These are phyloP conservation scores for Heloderma charlesbogerti DNA, from an alignment of 2,113 vertebrate species.

Conservation along the genomic window DNA sequence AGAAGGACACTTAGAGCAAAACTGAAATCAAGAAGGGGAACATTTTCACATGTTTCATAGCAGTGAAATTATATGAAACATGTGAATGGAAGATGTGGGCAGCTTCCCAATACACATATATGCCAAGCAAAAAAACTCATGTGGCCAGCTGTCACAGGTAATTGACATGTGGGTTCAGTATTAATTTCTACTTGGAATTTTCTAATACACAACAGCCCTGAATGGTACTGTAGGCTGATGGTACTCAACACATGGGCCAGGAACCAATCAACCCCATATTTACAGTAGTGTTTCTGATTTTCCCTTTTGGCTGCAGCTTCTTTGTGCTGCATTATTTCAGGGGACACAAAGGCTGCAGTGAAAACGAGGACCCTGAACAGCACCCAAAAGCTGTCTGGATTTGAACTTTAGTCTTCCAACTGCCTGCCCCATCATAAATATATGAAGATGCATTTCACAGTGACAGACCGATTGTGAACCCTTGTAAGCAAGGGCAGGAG, in stretches of 20 bases:
- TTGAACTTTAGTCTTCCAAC: not conserved
- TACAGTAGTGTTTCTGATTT: not conserved
- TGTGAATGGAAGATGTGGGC: not conserved
- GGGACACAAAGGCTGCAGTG: not conserved
- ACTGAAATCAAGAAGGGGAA: not conserved
- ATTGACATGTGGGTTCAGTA: not conserved
- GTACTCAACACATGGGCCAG: not conserved
- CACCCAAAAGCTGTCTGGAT: not conserved
- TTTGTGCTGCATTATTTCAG: not conserved
- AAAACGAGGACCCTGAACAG: not conserved
- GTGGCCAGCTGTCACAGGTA: not conserved
- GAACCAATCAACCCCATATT: not conserved
- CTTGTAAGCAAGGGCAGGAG: accelerated
- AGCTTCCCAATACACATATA: not conserved
- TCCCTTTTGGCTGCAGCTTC: not conserved
- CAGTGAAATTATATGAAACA: not conserved
- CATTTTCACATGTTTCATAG: not conserved
- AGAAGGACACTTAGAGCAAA: not conserved
- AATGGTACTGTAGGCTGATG: not conserved
- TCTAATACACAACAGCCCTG: not conserved
- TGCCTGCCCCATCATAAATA: not conserved
- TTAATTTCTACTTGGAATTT: not conserved
- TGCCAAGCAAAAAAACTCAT: not conserved
- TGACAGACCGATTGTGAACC: not conserved
- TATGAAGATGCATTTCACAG: not conserved